phyloP scores from a whole-genome alignment of 2,797 vertebrate species.

The Myotis daubentonii region DNA sequence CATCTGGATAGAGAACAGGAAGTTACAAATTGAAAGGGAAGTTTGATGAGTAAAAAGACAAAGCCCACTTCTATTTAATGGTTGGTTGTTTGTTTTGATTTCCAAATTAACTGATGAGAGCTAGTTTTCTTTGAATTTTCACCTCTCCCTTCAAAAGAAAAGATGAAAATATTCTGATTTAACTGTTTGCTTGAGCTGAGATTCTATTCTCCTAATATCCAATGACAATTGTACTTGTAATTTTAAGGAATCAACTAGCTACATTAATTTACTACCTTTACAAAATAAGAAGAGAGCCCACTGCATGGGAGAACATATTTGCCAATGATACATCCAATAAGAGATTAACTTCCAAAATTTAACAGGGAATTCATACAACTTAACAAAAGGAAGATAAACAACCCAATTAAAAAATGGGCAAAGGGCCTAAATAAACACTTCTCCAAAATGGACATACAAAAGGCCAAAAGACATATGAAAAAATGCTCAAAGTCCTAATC shows the following conservation, averaged over 20 bases:
- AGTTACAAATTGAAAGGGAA: conserved; percentile 22
- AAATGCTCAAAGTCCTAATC: too few relatives aligned
- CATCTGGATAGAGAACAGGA: not conserved
- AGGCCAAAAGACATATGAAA: too few relatives aligned
- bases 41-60: not conserved
- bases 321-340: too few relatives aligned
- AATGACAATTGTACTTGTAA: not conserved
- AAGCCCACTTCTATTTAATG: not conserved
- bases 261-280: conserved; percentile 59
- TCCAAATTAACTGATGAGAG: conserved; percentile 21
- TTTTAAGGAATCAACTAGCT: conserved; percentile 50
- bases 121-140: conserved; percentile 38
- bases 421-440: too few relatives aligned
- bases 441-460: too few relatives aligned
- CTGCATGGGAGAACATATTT: too few relatives aligned
- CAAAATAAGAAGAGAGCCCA: too few relatives aligned
- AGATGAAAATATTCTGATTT: conserved; percentile 53
- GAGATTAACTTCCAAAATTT: too few relatives aligned
- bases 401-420: too few relatives aligned
- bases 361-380: too few relatives aligned
- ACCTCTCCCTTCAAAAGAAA: conserved; percentile 41
- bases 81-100: not conserved
- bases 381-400: too few relatives aligned
- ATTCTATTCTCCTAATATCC: conserved; percentile 44
- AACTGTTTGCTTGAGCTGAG: conserved; percentile 9